These are phyloP conservation scores for Cantharis rustica DNA, from an alignment of 2,888 invertebrate species.

Conservation along the genomic window DNA sequence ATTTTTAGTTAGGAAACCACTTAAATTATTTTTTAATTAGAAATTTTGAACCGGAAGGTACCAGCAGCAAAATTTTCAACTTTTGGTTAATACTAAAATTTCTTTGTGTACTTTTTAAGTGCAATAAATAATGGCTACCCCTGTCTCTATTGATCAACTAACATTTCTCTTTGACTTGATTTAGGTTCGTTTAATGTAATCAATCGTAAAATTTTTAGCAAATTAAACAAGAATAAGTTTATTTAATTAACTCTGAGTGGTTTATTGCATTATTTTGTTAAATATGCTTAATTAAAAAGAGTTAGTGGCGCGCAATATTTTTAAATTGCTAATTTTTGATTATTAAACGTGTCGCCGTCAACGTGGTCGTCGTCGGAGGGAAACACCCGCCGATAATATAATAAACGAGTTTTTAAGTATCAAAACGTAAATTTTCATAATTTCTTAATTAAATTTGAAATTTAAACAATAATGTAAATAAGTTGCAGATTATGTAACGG, in stretches of 20 bases:
- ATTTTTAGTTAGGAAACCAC: background rate
- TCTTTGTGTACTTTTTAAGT: background rate
- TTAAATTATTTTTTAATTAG: background rate
- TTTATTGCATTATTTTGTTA: background rate
- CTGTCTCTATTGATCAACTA: conserved; percentile 3
- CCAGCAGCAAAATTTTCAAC: background rate
- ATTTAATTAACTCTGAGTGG: background rate
- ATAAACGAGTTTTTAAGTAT: background rate
- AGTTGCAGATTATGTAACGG: background rate
- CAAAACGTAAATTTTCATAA: background rate
- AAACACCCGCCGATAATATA: background rate
- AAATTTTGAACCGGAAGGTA: background rate
- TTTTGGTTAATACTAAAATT: background rate
- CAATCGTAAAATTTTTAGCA: conserved; percentile 1
- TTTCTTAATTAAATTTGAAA: background rate
- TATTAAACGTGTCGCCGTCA: background rate
- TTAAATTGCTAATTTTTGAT: background rate
- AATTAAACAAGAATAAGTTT: background rate
- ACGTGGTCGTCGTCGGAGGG: background rate
- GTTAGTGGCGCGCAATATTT: background rate
- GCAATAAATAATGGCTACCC: conserved; percentile 4
- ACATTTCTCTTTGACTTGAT: conserved; percentile 1
- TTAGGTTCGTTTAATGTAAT: conserved; percentile 1
- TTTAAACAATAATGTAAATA: conserved; percentile 4
- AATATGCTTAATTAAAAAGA: background rate